Conservation (phyloP, 1,140 invertebrate genomes). For the Drosophila gunungcola region DNA sequence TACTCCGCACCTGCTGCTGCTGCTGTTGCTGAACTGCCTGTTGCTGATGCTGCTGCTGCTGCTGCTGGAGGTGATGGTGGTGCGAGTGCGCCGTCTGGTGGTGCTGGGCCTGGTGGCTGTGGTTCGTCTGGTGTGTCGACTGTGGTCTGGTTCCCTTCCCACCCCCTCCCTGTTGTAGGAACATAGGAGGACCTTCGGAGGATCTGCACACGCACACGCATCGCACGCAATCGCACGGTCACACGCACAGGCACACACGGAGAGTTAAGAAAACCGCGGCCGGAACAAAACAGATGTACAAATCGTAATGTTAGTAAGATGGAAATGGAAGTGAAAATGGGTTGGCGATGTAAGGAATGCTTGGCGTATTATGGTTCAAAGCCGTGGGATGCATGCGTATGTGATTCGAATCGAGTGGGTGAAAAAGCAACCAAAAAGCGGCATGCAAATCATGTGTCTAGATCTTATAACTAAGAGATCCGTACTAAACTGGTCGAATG, state of each 20-base stretch:
- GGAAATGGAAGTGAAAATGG: constrained; percentile 55
- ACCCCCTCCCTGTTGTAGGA: constrained; percentile 83
- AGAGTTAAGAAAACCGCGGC: constrained; percentile 31
- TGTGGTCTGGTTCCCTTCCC: constrained; percentile 84
- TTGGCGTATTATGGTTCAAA: constrained; percentile 21
- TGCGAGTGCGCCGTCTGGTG: constrained; percentile 62
- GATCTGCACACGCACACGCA: constrained; percentile 59
- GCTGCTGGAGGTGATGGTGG: constrained; percentile 62
- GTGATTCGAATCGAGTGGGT: not conserved
- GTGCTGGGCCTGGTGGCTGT: constrained; percentile 66
- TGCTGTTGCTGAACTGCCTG: constrained; percentile 27
- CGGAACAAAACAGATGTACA: constrained; percentile 70
- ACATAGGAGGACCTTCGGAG: constrained; percentile 83
- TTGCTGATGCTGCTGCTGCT: constrained; percentile 40
- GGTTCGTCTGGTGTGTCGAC: constrained; percentile 73
- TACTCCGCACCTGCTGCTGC: constrained; percentile 15
- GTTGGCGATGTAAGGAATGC: constrained; percentile 14
- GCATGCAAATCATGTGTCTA: constrained; percentile 23
- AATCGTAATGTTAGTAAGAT: constrained; percentile 79
- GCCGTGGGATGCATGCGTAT: constrained; percentile 11
- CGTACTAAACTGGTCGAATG: not conserved
- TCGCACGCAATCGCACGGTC: constrained; percentile 25
- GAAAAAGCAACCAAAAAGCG: constrained; percentile 21
- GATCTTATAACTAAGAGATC: constrained; percentile 29
- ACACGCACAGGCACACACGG: constrained; percentile 45